A percentile compares a stretch with the other conserved stretches of the same genome.
Conservation (phyloP, 1,140 invertebrate genomes). For the Aphelenchoides besseyi region DNA sequence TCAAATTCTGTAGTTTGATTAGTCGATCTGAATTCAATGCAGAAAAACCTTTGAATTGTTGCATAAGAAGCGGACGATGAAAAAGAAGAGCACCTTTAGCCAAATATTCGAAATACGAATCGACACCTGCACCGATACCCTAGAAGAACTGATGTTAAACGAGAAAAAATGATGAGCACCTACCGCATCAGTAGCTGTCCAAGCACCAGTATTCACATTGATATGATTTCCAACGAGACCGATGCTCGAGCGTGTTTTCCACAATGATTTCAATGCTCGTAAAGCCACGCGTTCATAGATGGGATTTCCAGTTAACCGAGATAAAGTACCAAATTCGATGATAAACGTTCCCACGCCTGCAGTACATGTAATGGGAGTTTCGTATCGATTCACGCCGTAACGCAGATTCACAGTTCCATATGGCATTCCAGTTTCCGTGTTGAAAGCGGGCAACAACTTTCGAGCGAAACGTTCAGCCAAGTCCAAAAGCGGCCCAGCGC, state of each 20-base stretch:
- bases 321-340: slow-evolving; percentile 91
- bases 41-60: slow-evolving; percentile 74
- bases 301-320: slow-evolving; percentile 86
- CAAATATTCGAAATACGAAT: slow-evolving; percentile 97
- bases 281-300: slow-evolving; percentile 88
- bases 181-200: slow-evolving; percentile 86
- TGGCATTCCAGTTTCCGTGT: slow-evolving; percentile 80
- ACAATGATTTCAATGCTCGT: slow-evolving; percentile 82
- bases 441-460: slow-evolving; percentile 70
- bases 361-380: slow-evolving; percentile 89
- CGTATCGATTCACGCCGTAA: slow-evolving; percentile 83
- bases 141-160: background rate
- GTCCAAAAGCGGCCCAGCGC: slow-evolving; percentile 83
- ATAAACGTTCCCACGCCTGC: slow-evolving; percentile 96
- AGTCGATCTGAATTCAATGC: slow-evolving; percentile 41
- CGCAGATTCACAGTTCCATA: slow-evolving; percentile 89
- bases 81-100: slow-evolving; percentile 81
- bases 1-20: slow-evolving; percentile 62
- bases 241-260: slow-evolving; percentile 78
- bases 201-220: slow-evolving; percentile 85
- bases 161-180: background rate
- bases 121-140: slow-evolving; percentile 79
- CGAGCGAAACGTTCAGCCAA: slow-evolving; percentile 89
- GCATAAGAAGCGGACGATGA: slow-evolving; percentile 78
- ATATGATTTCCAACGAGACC: slow-evolving; percentile 91